These are phyloP conservation scores for Upupa epops DNA, from an alignment of 2,113 vertebrate genomes.

Conservation along the genomic window DNA sequence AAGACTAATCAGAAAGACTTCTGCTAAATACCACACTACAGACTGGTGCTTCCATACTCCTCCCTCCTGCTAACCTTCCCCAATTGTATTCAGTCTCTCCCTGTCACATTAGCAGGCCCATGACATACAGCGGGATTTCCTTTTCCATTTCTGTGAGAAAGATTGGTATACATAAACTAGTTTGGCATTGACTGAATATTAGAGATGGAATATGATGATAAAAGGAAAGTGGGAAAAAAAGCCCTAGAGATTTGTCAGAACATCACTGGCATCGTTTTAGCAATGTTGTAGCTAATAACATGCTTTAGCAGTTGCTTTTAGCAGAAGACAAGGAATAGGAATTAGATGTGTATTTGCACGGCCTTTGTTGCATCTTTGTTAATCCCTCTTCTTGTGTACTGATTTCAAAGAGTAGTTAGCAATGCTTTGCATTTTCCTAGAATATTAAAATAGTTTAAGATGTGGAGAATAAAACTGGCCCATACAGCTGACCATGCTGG, in stretches of 20 bases:
- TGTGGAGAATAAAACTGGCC: neutral
- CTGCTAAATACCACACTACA: neutral
- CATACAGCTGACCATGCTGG: neutral
- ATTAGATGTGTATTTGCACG: neutral
- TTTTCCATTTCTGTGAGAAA: conserved; percentile 14
- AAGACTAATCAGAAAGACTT: neutral
- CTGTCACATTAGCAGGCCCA: neutral
- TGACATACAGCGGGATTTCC: neutral
- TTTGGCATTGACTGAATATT: conserved; percentile 33
- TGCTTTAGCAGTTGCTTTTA: conserved; percentile 36
- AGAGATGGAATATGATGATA: conserved; percentile 18
- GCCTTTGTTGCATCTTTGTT: neutral
- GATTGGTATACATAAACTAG: conserved; percentile 4
- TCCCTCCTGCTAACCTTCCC: neutral
- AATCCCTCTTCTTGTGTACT: neutral
- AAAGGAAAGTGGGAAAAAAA: conserved; percentile 17
- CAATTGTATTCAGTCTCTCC: neutral
- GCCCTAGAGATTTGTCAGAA: conserved; percentile 17
- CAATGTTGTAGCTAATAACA: neutral
- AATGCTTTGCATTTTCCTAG: neutral
- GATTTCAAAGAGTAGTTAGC: neutral
- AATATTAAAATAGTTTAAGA: neutral
- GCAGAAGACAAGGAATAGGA: conserved; percentile 16
- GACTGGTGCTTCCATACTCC: neutral
- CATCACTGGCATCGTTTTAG: neutral